These are phyloP conservation scores for Laupala kohalensis DNA, from an alignment of 1,140 invertebrate genomes.

Conservation along the genomic window DNA sequence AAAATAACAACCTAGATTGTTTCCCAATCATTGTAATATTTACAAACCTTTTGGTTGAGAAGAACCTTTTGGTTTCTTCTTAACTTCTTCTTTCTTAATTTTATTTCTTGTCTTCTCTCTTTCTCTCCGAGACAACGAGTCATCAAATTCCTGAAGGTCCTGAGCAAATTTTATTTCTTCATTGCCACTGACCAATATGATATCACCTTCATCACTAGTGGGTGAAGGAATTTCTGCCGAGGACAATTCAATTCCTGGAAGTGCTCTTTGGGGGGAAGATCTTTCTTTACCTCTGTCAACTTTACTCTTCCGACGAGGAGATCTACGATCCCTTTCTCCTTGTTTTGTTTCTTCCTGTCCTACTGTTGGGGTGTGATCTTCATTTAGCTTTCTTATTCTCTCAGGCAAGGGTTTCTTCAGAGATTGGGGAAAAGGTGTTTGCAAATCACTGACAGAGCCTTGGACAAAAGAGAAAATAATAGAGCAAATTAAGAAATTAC, in stretches of 20 bases:
- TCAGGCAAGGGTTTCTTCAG: conserved; percentile 18
- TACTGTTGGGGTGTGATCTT: not conserved
- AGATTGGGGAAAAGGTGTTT: conserved; percentile 30
- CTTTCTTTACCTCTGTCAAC: conserved; percentile 39
- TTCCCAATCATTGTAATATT: too few relatives aligned
- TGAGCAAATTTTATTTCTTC: conserved; percentile 32
- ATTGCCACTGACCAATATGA: conserved; percentile 17
- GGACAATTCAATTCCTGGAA: conserved; percentile 30
- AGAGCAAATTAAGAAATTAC: too few relatives aligned
- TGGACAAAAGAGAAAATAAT: conserved; percentile 18
- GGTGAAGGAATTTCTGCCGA: conserved; percentile 20
- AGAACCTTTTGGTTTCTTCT: conserved; percentile 21
- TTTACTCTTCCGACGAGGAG: conserved; percentile 8
- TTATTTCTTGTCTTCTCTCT: conserved; percentile 24
- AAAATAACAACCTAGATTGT: too few relatives aligned
- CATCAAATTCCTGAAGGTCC: conserved; percentile 33
- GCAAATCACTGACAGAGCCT: conserved; percentile 39
- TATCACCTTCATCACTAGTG: conserved; percentile 18
- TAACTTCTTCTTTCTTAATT: conserved; percentile 10
- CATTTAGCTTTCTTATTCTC: not conserved
- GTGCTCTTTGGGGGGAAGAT: conserved; percentile 32
- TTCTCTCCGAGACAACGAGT: conserved; percentile 29
- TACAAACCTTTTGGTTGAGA: too few relatives aligned
- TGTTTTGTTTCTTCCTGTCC: not conserved
- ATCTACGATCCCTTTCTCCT: not conserved